These are phyloP conservation scores for Eumaeus atala DNA, from an alignment of 1,140 invertebrate species.

Conservation along the genomic window DNA sequence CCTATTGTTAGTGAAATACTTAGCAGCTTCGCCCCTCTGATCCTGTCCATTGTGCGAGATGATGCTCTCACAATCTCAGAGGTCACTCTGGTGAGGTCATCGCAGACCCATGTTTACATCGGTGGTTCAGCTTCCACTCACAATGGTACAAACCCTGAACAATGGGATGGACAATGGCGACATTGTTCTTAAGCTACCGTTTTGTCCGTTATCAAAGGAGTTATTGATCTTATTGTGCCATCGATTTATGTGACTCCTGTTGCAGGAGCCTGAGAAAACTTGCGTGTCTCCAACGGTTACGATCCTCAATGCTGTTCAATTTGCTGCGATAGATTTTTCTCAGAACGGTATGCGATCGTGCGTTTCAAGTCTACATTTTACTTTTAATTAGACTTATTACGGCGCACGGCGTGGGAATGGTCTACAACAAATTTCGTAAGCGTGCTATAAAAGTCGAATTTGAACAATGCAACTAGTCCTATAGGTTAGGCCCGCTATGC, in stretches of 20 bases:
- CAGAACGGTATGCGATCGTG: constrained; percentile 16
- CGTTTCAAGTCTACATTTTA: constrained; percentile 11
- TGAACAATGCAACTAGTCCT: no score
- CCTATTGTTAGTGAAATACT: constrained; percentile 65
- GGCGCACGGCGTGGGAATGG: background rate
- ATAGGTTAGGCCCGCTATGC: no score
- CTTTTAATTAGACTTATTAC: constrained; percentile 7
- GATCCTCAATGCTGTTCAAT: constrained; percentile 26
- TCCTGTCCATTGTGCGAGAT: constrained; percentile 54
- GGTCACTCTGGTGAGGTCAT: constrained; percentile 56
- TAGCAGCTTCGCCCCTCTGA: constrained; percentile 66
- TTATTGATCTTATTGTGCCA: constrained; percentile 62
- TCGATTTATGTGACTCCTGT: constrained; percentile 56
- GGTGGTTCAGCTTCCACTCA: constrained; percentile 29
- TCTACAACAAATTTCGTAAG: background rate
- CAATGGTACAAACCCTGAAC: constrained; percentile 30
- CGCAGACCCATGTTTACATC: constrained; percentile 59
- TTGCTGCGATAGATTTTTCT: constrained; percentile 13
- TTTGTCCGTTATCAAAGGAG: constrained; percentile 50
- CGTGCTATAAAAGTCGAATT: no score
- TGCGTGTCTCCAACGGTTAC: constrained; percentile 26
- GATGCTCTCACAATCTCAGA: constrained; percentile 47
- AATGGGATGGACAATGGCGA: constrained; percentile 43
- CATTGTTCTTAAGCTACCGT: constrained; percentile 66
- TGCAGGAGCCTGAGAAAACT: constrained; percentile 49